A percentile compares a stretch with the other conserved stretches of the same genome.
phyloP scores from a whole-genome alignment of 53 echinoderm and acorn worm genomes.

The Echinarachnius parma region DNA sequence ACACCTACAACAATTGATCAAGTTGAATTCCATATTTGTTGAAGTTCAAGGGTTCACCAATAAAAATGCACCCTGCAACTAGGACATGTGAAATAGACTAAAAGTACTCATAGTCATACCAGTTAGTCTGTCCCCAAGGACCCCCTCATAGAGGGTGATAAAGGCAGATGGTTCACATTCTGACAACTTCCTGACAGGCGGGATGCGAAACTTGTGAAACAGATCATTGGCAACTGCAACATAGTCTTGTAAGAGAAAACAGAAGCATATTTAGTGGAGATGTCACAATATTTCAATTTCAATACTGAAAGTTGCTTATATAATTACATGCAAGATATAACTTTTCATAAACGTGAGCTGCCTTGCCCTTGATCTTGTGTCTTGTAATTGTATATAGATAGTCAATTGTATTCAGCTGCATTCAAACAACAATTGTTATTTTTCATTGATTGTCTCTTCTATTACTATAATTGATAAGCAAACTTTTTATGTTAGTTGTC shows the following conservation, averaged over 20 bases:
- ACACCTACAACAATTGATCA: no score
- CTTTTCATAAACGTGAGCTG: no score
- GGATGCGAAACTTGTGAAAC: constrained; percentile 57
- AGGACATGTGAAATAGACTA: no score
- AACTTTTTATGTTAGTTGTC: not conserved
- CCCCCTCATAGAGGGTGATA: constrained; percentile 76
- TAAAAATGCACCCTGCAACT: no score
- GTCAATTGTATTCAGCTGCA: no score
- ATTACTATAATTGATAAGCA: not conserved
- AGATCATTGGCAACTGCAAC: constrained; percentile 79
- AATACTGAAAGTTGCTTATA: not conserved
- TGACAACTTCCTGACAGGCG: constrained; percentile 51
- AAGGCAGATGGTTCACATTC: constrained; percentile 63
- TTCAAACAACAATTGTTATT: not conserved
- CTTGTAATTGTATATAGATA: no score
- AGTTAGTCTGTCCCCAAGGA: constrained; percentile 71
- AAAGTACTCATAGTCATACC: constrained; percentile 57
- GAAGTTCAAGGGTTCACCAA: no score
- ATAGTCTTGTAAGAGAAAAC: constrained; percentile 37
- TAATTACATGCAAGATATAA: no score
- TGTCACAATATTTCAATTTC: not conserved
- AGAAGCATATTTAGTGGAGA: not conserved
- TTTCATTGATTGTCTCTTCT: not conserved
- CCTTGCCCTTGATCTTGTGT: no score
- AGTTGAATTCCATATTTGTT: no score